phyloP scores from a whole-genome alignment of 2,113 vertebrate species.

The Polyodon spathula region DNA sequence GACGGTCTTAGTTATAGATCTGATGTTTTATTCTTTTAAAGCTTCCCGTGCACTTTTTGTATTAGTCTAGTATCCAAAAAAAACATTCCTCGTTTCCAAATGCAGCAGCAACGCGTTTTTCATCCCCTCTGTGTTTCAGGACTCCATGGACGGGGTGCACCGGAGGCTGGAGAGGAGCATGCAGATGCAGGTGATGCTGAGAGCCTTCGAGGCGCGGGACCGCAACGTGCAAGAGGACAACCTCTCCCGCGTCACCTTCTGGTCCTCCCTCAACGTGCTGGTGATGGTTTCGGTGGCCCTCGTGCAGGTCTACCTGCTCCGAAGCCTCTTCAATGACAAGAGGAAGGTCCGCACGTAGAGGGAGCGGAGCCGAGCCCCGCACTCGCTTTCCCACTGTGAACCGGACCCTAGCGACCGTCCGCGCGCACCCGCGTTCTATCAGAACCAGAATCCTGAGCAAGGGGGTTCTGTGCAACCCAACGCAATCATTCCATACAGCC shows the following conservation, averaged over 20 bases:
- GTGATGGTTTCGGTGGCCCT: constrained; percentile 68
- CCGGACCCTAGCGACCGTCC: too few species aligned
- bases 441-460: too few species aligned
- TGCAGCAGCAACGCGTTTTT: too few species aligned
- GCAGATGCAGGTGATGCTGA: constrained; percentile 69
- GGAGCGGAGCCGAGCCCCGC: neutral
- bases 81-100: too few species aligned
- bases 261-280: constrained; percentile 68
- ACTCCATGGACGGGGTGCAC: constrained; percentile 70
- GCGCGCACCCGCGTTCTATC: too few species aligned
- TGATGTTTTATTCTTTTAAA: too few species aligned
- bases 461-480: too few species aligned
- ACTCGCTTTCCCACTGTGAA: too few species aligned
- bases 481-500: too few species aligned
- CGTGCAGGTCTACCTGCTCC: constrained; percentile 74
- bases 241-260: constrained; percentile 72
- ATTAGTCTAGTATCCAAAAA: too few species aligned
- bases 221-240: constrained; percentile 77
- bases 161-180: constrained; percentile 68
- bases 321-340: constrained; percentile 76
- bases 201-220: constrained; percentile 76
- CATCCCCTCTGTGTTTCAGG: constrained; percentile 52
- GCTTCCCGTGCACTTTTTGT: too few species aligned
- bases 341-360: constrained; percentile 59
- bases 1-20: too few species aligned